A percentile compares a stretch with the other conserved stretches of the same genome.
Evolutionary conservation across 2,888 invertebrate genomes (phyloP).

Genomic region (Lithophane leautieri): DNA sequence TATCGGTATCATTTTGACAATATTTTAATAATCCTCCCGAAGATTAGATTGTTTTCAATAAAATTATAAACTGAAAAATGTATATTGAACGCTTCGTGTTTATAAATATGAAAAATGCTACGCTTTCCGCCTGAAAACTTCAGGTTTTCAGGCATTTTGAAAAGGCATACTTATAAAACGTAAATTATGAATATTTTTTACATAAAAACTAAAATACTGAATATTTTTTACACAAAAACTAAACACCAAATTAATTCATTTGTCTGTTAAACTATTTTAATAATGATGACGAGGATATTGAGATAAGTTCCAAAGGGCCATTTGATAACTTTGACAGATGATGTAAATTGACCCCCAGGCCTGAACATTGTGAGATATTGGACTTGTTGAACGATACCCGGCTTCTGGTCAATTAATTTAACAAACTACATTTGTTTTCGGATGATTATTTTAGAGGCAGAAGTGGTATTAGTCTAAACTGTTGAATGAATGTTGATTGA

Average conservation of each 20-base stretch:
- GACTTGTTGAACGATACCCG: constrained; percentile 52
- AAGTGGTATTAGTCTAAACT: not conserved
- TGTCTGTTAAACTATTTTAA: constrained; percentile 18
- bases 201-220: not conserved
- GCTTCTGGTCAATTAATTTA: constrained; percentile 41
- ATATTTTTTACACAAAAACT: not conserved
- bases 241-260: not conserved
- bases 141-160: too few species aligned
- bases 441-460: not conserved
- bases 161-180: too few species aligned
- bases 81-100: not conserved
- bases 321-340: constrained; percentile 58
- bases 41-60: not conserved
- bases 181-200: too few species aligned
- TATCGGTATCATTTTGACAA: not conserved
- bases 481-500: constrained; percentile 23
- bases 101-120: not conserved
- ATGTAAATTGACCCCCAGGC: constrained; percentile 48
- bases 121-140: not conserved
- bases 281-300: constrained; percentile 19
- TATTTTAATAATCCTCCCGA: not conserved
- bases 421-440: constrained; percentile 33
- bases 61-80: not conserved
- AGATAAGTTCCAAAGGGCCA: constrained; percentile 9
- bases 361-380: constrained; percentile 57